Base-by-base conservation (phyloP, 2,888 invertebrate genomes). In the Netelia fuscicornis region DNA sequence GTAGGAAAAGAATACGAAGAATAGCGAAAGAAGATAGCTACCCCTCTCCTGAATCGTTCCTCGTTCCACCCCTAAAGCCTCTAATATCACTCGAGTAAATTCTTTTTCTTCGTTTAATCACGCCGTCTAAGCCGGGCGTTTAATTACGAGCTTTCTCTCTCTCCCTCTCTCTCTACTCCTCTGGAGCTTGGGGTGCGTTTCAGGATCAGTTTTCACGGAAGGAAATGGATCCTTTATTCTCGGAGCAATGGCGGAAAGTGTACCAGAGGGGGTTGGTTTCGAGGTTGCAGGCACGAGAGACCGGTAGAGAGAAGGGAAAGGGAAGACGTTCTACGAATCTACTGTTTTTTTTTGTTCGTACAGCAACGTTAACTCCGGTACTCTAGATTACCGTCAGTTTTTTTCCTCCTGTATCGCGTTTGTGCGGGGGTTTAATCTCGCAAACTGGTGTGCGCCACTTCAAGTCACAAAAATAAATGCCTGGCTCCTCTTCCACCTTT, bases 311-410 rank as follows among this genome's bases (percentile, higher is more conserved):
- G 44, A 44, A 62, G 23, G n/a, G 48, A 70, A 23, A 17, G 60
- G 30, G 20, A 23, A 44, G 25, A 60, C 42, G 42, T 75, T 85
- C 58, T 58, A 30, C 25, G 37, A 58, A 58, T 58, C 10, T 30
- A 48, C 30, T 37, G 17, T 83, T 60, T 25, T 65, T 54, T 54
- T 62, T 62, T 64, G 17, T 30, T 58, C 77, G 64, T 70, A 62
- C 44, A 58, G 71, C 60, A 71, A 64, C 78, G 75, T 72, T 76
- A 79, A 75, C 56, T 74, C 67, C 65, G 56, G 62, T 67, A 56
- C 83, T 85, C 75, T 76, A 86, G 86, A 88, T 83, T 87, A 85
- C 86, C 80, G 67, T 82, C 81, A 76, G 70, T 84, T 78, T 78
- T 85, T 84, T 74, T 17, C 17, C 6, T 25, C 20, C 58, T 58